These are phyloP conservation scores for Eupithecia inturbata DNA, from an alignment of 2,888 invertebrate genomes.

Conservation along the genomic window DNA sequence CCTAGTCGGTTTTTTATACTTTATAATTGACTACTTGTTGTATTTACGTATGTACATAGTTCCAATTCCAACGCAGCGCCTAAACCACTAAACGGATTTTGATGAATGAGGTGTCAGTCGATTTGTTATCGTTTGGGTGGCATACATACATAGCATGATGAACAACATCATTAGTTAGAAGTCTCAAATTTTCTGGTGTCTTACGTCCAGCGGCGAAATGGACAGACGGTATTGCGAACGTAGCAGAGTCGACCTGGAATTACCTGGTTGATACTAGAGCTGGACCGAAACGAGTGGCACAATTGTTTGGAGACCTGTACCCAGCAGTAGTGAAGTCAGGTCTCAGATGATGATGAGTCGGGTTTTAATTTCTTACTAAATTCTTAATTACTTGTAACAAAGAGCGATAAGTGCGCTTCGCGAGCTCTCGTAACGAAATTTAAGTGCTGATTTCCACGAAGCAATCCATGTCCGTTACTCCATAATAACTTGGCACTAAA, in stretches of 20 bases:
- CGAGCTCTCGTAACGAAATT: background rate
- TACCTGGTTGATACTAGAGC: no score
- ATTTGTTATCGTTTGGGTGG: background rate
- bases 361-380: background rate
- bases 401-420: background rate
- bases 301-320: background rate
- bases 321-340: background rate
- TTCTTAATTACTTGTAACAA: background rate
- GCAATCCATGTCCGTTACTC: background rate
- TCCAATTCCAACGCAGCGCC: background rate
- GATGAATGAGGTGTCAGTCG: background rate
- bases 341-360: background rate
- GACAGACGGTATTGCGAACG: background rate
- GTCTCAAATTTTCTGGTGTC: background rate
- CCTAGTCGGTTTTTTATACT: no score
- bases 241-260: background rate
- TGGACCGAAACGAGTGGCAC: background rate
- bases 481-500: slow-evolving; percentile 4
- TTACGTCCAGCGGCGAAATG: background rate
- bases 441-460: background rate
- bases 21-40: background rate
- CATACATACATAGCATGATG: background rate
- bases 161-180: background rate
- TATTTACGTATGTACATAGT: background rate
- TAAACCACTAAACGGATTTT: background rate